phyloP scores from a whole-genome alignment of 2,797 vertebrate species.

The Pangasius macronema region DNA sequence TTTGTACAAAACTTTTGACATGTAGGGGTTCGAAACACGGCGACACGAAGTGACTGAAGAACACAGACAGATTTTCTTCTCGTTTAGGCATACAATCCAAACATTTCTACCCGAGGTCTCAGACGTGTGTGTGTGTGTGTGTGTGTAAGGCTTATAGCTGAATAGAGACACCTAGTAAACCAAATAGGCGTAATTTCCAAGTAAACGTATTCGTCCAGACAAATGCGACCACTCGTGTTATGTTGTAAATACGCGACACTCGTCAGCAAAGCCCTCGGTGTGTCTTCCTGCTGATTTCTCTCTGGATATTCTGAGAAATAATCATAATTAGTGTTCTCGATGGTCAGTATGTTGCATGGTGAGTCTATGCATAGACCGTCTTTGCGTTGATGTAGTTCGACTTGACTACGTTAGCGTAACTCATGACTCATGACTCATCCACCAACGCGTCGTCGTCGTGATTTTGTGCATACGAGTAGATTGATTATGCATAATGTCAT shows the following conservation, averaged over 20 bases:
- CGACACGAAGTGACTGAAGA: constrained; percentile 25
- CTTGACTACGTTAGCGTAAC: not conserved
- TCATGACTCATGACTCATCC: not conserved
- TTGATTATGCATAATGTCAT: constrained; percentile 8
- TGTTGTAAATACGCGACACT: constrained; percentile 53
- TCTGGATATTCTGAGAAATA: constrained; percentile 25
- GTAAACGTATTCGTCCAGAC: constrained; percentile 23
- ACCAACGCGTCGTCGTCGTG: constrained; percentile 6
- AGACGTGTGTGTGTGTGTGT: constrained; percentile 23
- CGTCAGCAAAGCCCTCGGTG: constrained; percentile 51
- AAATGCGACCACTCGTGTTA: constrained; percentile 26
- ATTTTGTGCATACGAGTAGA: constrained; percentile 35
- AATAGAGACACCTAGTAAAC: constrained; percentile 42
- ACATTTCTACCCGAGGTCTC: constrained; percentile 36
- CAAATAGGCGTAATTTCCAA: constrained; percentile 39
- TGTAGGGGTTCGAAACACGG: not conserved
- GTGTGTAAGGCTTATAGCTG: not conserved
- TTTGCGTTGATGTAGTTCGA: constrained; percentile 19
- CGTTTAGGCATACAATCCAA: not conserved
- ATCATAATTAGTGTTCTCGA: constrained; percentile 17
- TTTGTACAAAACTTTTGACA: constrained; percentile 51
- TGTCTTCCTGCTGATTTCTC: constrained; percentile 54
- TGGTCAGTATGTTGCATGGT: constrained; percentile 29
- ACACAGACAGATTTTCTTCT: constrained; percentile 24
- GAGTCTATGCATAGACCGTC: constrained; percentile 46